Evolutionary conservation across 2,797 vertebrate species (phyloP).

Genomic region (Characodon lateralis): DNA sequence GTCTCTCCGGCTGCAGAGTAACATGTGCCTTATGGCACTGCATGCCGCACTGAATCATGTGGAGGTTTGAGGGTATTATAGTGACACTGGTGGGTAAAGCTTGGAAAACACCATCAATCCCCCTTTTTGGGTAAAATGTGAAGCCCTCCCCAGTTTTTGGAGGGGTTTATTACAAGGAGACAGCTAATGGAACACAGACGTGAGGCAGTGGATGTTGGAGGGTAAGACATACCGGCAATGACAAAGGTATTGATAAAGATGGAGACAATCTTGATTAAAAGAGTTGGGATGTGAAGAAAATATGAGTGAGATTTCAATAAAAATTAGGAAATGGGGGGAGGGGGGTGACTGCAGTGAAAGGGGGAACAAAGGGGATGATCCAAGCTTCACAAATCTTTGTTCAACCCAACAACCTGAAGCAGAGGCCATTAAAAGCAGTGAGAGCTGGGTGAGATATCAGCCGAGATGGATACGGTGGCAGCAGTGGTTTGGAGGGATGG

Average conservation of each 20-base stretch:
- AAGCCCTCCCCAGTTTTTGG: constrained; percentile 43
- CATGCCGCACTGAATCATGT: constrained; percentile 72
- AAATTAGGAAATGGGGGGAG: constrained; percentile 51
- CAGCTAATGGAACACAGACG: constrained; percentile 57
- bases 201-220: constrained; percentile 54
- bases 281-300: constrained; percentile 22
- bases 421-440: constrained; percentile 78
- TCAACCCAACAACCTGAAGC: constrained; percentile 83
- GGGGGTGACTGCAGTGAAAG: constrained; percentile 4
- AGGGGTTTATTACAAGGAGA: constrained; percentile 59
- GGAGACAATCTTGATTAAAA: constrained; percentile 7
- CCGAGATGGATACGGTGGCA: constrained; percentile 80
- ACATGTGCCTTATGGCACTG: constrained; percentile 77
- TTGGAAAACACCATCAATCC: constrained; percentile 66
- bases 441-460: constrained; percentile 70
- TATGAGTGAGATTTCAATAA: constrained; percentile 47
- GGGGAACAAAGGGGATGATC: constrained; percentile 44
- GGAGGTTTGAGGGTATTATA: constrained; percentile 77
- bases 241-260: neutral
- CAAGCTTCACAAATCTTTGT: constrained; percentile 77
- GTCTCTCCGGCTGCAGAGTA: constrained; percentile 74
- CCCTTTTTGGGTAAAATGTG: constrained; percentile 48
- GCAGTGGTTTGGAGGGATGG: constrained; percentile 84
- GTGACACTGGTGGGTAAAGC: constrained; percentile 78
- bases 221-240: neutral